Conservation (phyloP, 2,113 vertebrate genomes). For the Sinocyclocheilus maitianheensis region DNA sequence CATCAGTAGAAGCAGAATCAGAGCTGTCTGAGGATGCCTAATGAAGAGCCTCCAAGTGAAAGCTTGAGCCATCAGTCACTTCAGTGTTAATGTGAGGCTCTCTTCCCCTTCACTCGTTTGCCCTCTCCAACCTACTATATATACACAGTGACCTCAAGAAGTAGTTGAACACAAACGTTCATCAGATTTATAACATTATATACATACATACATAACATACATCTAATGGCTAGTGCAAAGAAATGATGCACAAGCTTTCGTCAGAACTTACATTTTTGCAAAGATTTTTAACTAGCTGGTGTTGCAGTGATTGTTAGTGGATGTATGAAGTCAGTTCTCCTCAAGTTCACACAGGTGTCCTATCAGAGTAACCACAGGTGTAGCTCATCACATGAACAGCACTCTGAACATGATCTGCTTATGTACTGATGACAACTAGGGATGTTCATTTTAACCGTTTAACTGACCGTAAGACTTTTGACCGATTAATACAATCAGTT, state of each 20-base stretch:
- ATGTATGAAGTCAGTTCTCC: too few relatives aligned
- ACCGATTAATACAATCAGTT: too few relatives aligned
- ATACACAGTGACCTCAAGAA: background rate
- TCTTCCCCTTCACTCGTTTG: background rate
- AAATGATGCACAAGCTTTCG: background rate
- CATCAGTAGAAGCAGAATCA: slow-evolving; percentile 29
- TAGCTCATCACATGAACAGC: too few relatives aligned
- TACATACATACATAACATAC: background rate
- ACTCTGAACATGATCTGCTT: too few relatives aligned
- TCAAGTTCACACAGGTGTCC: too few relatives aligned
- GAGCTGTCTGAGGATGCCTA: background rate
- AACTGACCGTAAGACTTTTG: too few relatives aligned
- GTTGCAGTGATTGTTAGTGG: background rate
- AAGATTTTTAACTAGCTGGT: background rate
- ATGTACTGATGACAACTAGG: too few relatives aligned
- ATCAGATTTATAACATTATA: background rate
- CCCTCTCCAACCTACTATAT: background rate
- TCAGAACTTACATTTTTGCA: background rate
- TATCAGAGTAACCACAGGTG: too few relatives aligned
- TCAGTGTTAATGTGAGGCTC: slow-evolving; percentile 2
- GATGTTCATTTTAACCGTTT: too few relatives aligned
- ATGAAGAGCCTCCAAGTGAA: slow-evolving; percentile 20
- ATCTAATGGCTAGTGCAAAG: background rate
- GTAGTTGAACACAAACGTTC: background rate
- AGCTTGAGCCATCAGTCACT: slow-evolving; percentile 39